Percentiles rank a stretch among this genome's conserved stretches.
Conservation (phyloP, 2,113 vertebrate species). For the Elephas maximus region DNA sequence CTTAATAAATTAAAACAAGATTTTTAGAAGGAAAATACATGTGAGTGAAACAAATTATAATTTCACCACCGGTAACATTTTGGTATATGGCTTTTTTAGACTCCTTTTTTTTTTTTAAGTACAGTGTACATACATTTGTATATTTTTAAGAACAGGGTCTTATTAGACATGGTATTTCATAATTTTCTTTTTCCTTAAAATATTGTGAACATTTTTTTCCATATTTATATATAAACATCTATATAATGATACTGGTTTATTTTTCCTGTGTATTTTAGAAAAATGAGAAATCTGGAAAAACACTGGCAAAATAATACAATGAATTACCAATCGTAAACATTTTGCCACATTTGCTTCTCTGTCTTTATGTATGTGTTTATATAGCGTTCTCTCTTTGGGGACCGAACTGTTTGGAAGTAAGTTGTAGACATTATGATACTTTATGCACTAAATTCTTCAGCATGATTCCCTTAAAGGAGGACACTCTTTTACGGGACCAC, state of each 20-base stretch:
- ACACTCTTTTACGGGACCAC: background rate
- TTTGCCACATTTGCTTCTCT: background rate
- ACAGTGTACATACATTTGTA: background rate
- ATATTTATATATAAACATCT: background rate
- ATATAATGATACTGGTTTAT: background rate
- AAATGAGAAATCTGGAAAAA: background rate
- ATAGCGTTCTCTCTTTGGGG: background rate
- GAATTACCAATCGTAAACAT: background rate
- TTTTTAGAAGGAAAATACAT: background rate
- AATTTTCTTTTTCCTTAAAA: background rate
- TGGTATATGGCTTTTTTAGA: background rate
- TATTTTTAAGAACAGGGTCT: background rate
- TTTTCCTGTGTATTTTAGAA: background rate
- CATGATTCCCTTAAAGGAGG: constrained; percentile 9
- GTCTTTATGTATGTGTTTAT: background rate
- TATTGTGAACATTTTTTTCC: background rate
- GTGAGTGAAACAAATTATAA: background rate
- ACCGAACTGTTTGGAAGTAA: constrained; percentile 33
- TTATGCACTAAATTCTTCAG: background rate
- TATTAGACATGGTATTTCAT: background rate
- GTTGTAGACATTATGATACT: background rate
- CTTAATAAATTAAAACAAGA: background rate
- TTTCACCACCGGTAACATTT: background rate
- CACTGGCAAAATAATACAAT: background rate
- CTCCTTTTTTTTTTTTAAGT: background rate